phyloP scores from a whole-genome alignment of 2,888 invertebrate species.

The Lycophotia porphyrea region DNA sequence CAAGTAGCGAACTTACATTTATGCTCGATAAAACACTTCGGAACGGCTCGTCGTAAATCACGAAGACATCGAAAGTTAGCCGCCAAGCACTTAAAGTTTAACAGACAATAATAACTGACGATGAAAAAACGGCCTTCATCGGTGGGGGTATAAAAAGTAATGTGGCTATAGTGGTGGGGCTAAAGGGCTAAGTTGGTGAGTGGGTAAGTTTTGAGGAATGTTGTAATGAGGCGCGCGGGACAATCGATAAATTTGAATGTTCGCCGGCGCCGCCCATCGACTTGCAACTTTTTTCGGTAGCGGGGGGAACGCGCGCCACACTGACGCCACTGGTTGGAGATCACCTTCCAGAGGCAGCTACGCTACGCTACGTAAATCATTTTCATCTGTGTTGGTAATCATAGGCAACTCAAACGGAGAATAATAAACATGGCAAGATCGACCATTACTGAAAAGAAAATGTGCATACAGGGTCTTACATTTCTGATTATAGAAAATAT shows the following conservation, averaged over 20 bases:
- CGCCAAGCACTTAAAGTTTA: constrained; percentile 90
- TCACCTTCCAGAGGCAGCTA: constrained; percentile 58
- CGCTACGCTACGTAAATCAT: constrained; percentile 45
- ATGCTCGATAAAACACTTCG: constrained; percentile 90
- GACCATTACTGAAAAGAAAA: neutral
- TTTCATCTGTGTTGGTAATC: neutral
- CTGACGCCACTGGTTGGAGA: constrained; percentile 80
- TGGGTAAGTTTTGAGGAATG: constrained; percentile 89
- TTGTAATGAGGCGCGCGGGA: constrained; percentile 88
- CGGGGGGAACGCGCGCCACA: constrained; percentile 84
- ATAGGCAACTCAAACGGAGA: neutral
- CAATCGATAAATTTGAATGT: constrained; percentile 91
- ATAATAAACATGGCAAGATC: neutral
- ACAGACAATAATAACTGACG: constrained; percentile 89
- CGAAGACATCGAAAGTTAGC: constrained; percentile 88
- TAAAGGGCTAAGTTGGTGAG: constrained; percentile 88
- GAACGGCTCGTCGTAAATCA: constrained; percentile 89
- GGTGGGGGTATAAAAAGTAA: constrained; percentile 86
- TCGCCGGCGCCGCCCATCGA: constrained; percentile 88
- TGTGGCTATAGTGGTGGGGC: constrained; percentile 84
- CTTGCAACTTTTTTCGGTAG: constrained; percentile 90
- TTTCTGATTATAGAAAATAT: neutral
- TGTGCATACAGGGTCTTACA: neutral
- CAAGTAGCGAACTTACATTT: constrained; percentile 89
- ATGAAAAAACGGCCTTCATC: constrained; percentile 86